Base-by-base conservation (phyloP, 2,113 vertebrate genomes). In the Onychostoma macrolepis region DNA sequence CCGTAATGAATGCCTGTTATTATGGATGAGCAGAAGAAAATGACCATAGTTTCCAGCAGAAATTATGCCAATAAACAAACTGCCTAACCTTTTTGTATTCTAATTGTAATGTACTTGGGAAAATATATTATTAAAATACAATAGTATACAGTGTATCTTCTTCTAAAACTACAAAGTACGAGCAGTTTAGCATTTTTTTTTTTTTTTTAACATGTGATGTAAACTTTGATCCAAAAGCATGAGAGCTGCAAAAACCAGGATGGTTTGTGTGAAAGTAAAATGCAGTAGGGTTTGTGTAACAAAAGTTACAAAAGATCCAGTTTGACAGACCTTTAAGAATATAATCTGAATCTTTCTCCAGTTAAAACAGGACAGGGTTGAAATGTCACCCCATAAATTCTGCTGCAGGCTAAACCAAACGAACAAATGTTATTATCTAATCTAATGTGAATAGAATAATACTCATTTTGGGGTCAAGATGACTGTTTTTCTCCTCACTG, bases 1-100 rank as follows among this genome's bases (percentile, higher is more conserved):
- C 30, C 2, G 30, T 80, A 80, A 58, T 80, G 77, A 80, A 38
- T 80, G 30, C 26, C 56, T 80, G 56, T 80, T 80, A 41, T 80
- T 80, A 80, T 19, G 24, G 50, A 63, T 63, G 79, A 63, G 36
- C 77, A 58, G 50, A 36, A 50, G 15, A 58, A 80, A 80, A 58
- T 80, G 50, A 58, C 77, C 50, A 58, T 36, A 80, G 77, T 38
- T 41, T 80, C 33, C 36, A 41, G 24, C 13, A 80, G 30, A 41
- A 41, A 43, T 63, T 38, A 63, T 63, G 56, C 30, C 21, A 79
- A 58, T 33, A 56, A 78, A 78, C 28, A 78, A 36, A 36, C 48
- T 24, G 17, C 50, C 10, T 58, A 36, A 56, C 28, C 28, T 61
- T 56, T 61, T 13, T 15, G 56, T 33, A 24, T 36, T 36, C 28